phyloP scores from a whole-genome alignment of 1,140 invertebrate genomes.

The Trichoplusia ni region DNA sequence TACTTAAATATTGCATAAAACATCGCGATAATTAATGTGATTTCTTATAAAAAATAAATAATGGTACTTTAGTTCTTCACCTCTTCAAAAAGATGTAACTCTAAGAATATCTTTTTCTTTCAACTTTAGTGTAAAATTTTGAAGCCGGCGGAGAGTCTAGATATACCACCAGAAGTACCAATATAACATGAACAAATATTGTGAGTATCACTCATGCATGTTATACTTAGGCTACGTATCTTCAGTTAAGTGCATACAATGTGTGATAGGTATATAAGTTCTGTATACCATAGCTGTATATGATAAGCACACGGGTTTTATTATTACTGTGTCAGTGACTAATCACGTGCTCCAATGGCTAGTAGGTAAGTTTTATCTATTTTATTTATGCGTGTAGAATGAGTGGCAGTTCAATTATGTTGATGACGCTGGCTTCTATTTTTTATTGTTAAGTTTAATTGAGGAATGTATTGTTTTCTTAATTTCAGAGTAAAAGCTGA shows the following conservation, averaged over 20 bases:
- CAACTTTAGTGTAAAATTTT: constrained; percentile 60
- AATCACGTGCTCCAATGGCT: not conserved
- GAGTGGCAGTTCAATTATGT: constrained; percentile 41
- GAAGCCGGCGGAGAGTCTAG: constrained; percentile 53
- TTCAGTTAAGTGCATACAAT: not conserved
- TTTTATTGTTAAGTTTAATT: constrained; percentile 38
- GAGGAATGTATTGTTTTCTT: constrained; percentile 18
- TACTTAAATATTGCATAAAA: too few species aligned
- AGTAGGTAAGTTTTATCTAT: constrained; percentile 47
- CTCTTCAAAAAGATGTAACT: constrained; percentile 16
- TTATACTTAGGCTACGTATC: not conserved
- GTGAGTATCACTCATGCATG: constrained; percentile 52
- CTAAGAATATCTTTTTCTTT: constrained; percentile 50
- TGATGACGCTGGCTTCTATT: constrained; percentile 52
- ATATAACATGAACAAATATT: constrained; percentile 64
- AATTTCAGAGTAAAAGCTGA: constrained; percentile 58
- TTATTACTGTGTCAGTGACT: not conserved
- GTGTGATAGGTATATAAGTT: not conserved
- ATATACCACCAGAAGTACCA: constrained; percentile 46
- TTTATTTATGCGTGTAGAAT: constrained; percentile 18
- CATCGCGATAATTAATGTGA: not conserved
- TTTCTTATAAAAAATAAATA: not conserved
- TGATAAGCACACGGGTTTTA: not conserved
- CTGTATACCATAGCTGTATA: not conserved
- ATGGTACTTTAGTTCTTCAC: constrained; percentile 29